A percentile compares a stretch with the other conserved stretches of the same genome.
Evolutionary conservation across 2,797 vertebrate genomes (phyloP).

Genomic region (Clarias platycephalus): DNA sequence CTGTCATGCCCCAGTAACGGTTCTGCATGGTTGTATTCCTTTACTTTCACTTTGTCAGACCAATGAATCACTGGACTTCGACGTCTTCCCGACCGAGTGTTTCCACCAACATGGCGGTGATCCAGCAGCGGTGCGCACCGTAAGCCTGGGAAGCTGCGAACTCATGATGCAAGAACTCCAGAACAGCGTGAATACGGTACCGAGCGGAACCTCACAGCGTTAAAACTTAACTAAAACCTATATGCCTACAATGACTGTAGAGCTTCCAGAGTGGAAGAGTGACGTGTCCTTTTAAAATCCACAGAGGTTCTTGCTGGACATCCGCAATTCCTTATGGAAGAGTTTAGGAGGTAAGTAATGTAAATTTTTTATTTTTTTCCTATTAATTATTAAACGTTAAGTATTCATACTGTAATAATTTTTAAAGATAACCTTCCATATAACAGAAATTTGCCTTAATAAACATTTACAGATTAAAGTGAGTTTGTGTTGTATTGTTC

Average conservation of each 20-base stretch:
- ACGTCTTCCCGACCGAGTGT: constrained; percentile 55
- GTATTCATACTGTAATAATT: neutral
- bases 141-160: constrained; percentile 47
- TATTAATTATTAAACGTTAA: neutral
- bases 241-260: neutral
- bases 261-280: neutral
- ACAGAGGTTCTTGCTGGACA: constrained; percentile 52
- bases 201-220: neutral
- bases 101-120: constrained; percentile 28
- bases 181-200: constrained; percentile 51
- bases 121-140: neutral
- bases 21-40: neutral
- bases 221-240: neutral
- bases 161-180: constrained; percentile 43
- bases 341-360: constrained; percentile 45
- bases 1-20: neutral
- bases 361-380: neutral
- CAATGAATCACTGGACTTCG: constrained; percentile 36
- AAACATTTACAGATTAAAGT: neutral
- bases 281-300: neutral
- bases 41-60: constrained; percentile 32
- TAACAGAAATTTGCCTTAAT: neutral
- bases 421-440: neutral
- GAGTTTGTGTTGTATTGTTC: neutral
- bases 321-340: constrained; percentile 48